phyloP scores from a whole-genome alignment of 2,888 invertebrate species.

The Temnothorax ravouxi region DNA sequence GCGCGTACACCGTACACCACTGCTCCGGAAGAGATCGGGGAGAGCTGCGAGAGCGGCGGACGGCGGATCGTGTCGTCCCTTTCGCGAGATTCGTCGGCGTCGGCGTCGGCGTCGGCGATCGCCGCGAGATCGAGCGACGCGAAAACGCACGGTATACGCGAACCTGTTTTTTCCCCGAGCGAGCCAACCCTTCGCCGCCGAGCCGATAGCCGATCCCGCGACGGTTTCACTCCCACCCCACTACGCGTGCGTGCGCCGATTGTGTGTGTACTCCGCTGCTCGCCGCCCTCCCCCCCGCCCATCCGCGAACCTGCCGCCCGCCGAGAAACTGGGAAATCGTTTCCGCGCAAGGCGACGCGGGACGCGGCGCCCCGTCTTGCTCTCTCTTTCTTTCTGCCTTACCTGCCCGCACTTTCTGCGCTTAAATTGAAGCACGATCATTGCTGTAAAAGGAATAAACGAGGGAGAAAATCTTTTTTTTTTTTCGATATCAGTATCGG shows the following conservation, averaged over 20 bases:
- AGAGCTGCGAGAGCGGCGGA: too few relatives aligned
- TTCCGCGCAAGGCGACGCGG: not conserved
- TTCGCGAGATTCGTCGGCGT: not conserved
- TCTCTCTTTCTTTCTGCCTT: not conserved
- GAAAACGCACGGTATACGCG: not conserved
- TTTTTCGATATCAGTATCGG: not conserved
- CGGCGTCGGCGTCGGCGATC: too few relatives aligned
- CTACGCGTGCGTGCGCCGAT: conserved; percentile 20
- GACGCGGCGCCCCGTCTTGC: not conserved
- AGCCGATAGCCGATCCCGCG: conserved; percentile 26
- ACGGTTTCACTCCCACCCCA: conserved; percentile 45
- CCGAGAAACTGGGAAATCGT: not conserved
- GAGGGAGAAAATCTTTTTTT: not conserved
- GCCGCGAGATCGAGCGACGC: not conserved
- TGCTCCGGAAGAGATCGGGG: too few relatives aligned
- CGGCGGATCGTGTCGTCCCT: not conserved
- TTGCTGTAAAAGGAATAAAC: not conserved
- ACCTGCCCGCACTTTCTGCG: not conserved
- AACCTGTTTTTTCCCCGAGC: conserved; percentile 28
- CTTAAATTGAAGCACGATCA: not conserved
- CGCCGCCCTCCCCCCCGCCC: not conserved
- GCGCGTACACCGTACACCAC: too few relatives aligned
- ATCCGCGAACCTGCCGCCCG: rapidly evolving
- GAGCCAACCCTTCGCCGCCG: not conserved
- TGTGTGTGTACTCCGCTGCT: not conserved